These are phyloP conservation scores for Ctenomys sociabilis DNA, from an alignment of 2,113 vertebrate species.

Conservation along the genomic window DNA sequence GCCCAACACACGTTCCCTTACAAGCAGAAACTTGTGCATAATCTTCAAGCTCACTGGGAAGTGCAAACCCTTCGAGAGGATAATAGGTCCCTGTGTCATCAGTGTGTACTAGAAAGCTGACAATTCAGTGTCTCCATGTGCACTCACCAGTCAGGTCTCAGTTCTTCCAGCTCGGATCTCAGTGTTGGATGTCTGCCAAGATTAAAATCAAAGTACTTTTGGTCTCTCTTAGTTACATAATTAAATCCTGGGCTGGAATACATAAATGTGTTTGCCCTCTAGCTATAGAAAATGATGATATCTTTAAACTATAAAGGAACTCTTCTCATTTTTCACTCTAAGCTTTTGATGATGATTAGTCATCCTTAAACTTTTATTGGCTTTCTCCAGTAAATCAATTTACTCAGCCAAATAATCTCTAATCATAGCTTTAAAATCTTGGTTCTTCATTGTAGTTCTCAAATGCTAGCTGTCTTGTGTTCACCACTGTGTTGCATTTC, in stretches of 20 bases:
- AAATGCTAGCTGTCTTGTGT: background rate
- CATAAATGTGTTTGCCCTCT: background rate
- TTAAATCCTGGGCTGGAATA: background rate
- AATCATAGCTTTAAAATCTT: background rate
- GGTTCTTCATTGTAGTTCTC: background rate
- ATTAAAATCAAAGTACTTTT: background rate
- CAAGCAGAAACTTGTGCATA: background rate
- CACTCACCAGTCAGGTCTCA: background rate
- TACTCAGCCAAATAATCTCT: background rate
- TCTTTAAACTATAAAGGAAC: background rate
- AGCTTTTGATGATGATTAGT: background rate
- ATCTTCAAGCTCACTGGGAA: background rate
- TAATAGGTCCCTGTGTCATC: background rate
- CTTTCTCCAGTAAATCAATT: background rate
- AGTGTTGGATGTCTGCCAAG: background rate
- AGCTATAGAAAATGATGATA: background rate
- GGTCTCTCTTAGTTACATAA: background rate
- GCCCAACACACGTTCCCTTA: background rate
- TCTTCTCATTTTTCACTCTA: background rate
- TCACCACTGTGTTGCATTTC: background rate
- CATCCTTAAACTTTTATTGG: background rate
- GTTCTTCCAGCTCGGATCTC: background rate
- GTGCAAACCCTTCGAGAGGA: background rate
- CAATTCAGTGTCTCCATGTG: background rate
- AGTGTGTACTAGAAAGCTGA: background rate